Base-by-base conservation (phyloP, 2,888 invertebrate species). In the Tribolium freemani region DNA sequence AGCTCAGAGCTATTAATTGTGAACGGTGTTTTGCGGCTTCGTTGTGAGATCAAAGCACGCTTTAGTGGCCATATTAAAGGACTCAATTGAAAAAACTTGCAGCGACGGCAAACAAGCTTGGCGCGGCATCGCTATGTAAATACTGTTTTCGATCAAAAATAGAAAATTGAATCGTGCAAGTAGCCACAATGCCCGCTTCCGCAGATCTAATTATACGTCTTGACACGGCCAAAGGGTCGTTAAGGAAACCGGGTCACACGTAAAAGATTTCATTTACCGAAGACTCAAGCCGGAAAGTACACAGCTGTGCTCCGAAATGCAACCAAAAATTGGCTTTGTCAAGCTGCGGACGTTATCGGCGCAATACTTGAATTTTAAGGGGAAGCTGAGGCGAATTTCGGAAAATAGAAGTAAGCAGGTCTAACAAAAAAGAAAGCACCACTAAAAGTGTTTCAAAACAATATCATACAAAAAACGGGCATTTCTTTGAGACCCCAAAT, bases 41-140 rank as follows among this genome's bases (percentile, higher is more conserved):
- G 58, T 45, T 45, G 58, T 58, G 44, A 58, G 58, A 58, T 58
- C 58, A 58, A 58, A 58, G 58, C 45, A n/a, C 56, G 31, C 56
- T 5, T 56, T 38, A 16, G 38, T n/a, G n/a, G 26, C 9, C 21
- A n/a, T 26, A 54, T 20, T 26, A 26, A 26, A 31, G 57, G 38
- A 44, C 57, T 58, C 44, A 58, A 58, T 26, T 58, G 38, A n/a
- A 44, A 58, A 58, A 58, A 46, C 58, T 58, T 58, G 9, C 44
- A 8, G 48, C 45, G n/a, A 45, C 11, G 45, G 1, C 45, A 45
- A 45, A 45, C 45, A 45, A 45, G n/a, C 8, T 45, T 45, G 0
- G 4, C 11, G n/a, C 45, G 26, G 26, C 54, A 30, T 9, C 54
- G 31, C 30, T 57, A 57, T 57, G 56, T 11, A 31, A 57, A 57